phyloP scores from a whole-genome alignment of 2,113 vertebrate species.

The Gymnorhina tibicen region DNA sequence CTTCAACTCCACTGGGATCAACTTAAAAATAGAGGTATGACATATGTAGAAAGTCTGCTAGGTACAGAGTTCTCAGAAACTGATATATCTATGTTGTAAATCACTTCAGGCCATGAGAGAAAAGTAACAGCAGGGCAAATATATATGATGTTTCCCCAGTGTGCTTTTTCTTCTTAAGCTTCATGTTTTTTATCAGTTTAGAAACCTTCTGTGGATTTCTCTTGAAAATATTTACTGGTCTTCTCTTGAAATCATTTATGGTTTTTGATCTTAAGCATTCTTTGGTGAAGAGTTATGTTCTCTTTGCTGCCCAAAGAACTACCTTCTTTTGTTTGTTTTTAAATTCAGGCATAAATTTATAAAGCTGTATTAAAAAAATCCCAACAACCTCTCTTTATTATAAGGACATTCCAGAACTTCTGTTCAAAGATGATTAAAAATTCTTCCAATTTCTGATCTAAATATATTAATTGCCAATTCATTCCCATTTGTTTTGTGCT shows the following conservation, averaged over 20 bases:
- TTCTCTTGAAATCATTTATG: background rate
- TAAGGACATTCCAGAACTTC: background rate
- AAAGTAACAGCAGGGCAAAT: background rate
- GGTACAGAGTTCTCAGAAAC: background rate
- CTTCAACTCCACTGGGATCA: background rate
- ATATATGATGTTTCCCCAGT: background rate
- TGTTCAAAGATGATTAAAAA: background rate
- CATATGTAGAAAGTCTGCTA: background rate
- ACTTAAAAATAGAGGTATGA: background rate
- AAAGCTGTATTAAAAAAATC: background rate
- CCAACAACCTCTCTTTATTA: background rate
- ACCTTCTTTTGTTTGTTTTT: background rate
- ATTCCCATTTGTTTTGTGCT: background rate
- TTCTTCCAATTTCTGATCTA: background rate
- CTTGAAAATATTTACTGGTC: background rate
- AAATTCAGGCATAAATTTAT: background rate
- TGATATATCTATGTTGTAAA: background rate
- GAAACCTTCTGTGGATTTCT: background rate
- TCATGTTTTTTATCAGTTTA: background rate
- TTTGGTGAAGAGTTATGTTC: background rate
- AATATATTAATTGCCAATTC: background rate
- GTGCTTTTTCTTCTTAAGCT: background rate
- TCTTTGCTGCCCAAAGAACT: background rate
- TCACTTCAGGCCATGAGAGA: background rate
- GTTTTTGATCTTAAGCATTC: background rate